Evolutionary conservation across 2,888 invertebrate genomes (phyloP).

Genomic region (Heteropelma amictum): DNA sequence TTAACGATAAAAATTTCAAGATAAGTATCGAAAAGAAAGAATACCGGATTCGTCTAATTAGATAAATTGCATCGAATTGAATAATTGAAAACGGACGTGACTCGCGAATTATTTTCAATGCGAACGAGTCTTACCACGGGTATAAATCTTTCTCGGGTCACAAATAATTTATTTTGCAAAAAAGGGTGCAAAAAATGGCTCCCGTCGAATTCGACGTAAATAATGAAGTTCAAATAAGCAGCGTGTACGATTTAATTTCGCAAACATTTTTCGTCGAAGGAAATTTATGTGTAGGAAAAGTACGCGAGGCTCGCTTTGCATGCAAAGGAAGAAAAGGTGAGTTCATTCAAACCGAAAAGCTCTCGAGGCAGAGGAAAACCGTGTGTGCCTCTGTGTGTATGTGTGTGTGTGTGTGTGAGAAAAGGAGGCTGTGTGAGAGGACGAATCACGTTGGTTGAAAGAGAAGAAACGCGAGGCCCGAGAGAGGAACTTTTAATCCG

Average conservation of each 20-base stretch:
- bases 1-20: too few species aligned
- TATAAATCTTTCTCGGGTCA: too few species aligned
- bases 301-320: background rate
- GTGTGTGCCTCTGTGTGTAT: too few species aligned
- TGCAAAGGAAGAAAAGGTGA: constrained; percentile 4
- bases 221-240: constrained; percentile 13
- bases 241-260: background rate
- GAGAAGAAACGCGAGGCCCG: constrained; percentile 36
- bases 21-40: too few species aligned
- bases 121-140: too few species aligned
- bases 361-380: background rate
- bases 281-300: constrained; percentile 5
- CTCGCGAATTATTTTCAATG: too few species aligned
- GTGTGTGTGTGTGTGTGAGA: background rate
- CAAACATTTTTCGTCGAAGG: background rate
- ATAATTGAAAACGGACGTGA: too few species aligned
- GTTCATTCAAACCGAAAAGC: constrained; percentile 8
- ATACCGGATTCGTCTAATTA: too few species aligned
- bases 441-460: constrained; percentile 5
- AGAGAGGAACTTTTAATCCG: constrained; percentile 40
- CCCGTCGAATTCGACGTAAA: background rate
- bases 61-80: too few species aligned
- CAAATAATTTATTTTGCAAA: too few species aligned
- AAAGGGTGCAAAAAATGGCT: background rate
- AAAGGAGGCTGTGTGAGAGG: background rate